Evolutionary conservation across 2,113 vertebrate genomes (phyloP).

Genomic region (Ammospiza nelsoni): DNA sequence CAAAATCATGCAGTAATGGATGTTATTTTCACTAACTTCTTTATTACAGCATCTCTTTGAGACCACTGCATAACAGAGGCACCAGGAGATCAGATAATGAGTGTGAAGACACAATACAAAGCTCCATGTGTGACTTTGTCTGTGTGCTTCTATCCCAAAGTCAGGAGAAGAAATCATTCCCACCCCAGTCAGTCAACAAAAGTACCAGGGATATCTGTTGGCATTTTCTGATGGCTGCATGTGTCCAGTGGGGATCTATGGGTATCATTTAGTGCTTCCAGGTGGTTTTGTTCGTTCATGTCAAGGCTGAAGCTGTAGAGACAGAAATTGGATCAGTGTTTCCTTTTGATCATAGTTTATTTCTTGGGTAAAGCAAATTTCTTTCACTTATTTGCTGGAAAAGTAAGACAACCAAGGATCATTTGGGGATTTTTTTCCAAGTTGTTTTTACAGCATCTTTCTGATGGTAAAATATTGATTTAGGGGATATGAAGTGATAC

Average conservation of each 20-base stretch:
- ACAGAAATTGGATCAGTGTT: not conserved
- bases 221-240: not conserved
- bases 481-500: not conserved
- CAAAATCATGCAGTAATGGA: not conserved
- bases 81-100: not conserved
- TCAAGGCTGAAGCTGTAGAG: not conserved
- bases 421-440: not conserved
- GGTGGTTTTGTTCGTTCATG: not conserved
- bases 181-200: not conserved
- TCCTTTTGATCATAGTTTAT: not conserved
- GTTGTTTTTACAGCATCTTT: not conserved
- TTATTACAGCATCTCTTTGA: not conserved
- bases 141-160: not conserved
- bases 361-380: not conserved
- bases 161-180: not conserved
- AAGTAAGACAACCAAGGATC: not conserved
- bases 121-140: not conserved
- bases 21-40: not conserved
- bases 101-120: not conserved
- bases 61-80: not conserved
- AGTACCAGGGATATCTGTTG: not conserved
- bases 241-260: not conserved
- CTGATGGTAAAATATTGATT: conserved; percentile 1
- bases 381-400: not conserved
- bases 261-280: not conserved